Evolutionary conservation across 2,113 vertebrate genomes (phyloP), one percentile per base, ranked within the genome.

Genomic region (Bagarius yarrelli): DNA sequence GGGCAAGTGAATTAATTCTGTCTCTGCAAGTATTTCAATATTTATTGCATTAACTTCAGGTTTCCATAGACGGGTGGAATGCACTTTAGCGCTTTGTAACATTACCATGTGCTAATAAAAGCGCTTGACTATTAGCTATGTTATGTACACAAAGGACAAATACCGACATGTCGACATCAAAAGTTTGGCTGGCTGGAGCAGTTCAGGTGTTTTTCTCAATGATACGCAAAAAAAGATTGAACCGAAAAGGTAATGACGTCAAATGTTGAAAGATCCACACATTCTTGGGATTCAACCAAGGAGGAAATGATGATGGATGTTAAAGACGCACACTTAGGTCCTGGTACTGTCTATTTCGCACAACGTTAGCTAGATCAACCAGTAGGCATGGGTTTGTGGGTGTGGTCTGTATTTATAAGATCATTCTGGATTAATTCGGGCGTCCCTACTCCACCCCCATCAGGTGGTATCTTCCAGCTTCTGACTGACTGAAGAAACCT

Each of bases 11-110:
- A n/a, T n/a, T n/a, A n/a, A 88, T 90, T 81, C 78, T 76, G 80
- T 89, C 86, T 86, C 83, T 83, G 76, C 83, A 81, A 80, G 86
- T 84, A 82, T 84, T 86, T 82, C 63, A 67, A 81, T 90, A 88
- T 90, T 91, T 91, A 88, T 90, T 89, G 83, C 83, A 84, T 78
- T 83, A 88, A 86, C 86, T 86, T 76, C 87, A 75, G 78, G 78
- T 69, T 86, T 18, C 52, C 57, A 19, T 86, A 69, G 76, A 76
- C 52, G 69, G 80, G 66, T 34, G 84, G 53, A 82, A 83, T 84
- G 55, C 47, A 71, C 72, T 79, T 61, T 78, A 61, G 82, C 50
- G 61, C 8, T 40, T 40, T 3, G 3, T 40, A 40, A 83, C 72
- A 74, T 52, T 34, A 15, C 5, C 14, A 53, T 5, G 23, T 57